A percentile compares a stretch with the other conserved stretches of the same genome.
These are phyloP conservation scores for Nerophis lumbriciformis DNA, from an alignment of 2,113 vertebrate genomes.

Conservation along the genomic window DNA sequence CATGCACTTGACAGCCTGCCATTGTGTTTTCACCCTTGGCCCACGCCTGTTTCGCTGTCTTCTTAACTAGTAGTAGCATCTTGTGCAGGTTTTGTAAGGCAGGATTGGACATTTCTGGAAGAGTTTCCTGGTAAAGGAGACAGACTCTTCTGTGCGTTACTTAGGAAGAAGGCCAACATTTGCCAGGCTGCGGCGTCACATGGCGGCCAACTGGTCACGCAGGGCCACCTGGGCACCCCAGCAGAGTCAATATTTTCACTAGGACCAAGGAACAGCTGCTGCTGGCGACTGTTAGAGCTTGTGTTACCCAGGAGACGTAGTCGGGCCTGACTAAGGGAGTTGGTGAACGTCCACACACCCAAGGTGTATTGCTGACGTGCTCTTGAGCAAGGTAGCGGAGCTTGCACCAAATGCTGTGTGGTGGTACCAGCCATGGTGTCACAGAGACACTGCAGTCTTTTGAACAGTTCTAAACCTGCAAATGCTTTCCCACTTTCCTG, in stretches of 20 bases:
- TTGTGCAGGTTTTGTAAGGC: no score
- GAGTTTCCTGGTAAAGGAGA: neutral
- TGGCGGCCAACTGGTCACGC: slow-evolving; percentile 37
- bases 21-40: no score
- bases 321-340: neutral
- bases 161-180: neutral
- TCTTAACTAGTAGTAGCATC: no score
- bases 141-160: neutral
- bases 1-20: no score
- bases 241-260: slow-evolving; percentile 21
- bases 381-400: neutral
- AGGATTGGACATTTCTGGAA: no score
- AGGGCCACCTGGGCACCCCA: slow-evolving; percentile 12
- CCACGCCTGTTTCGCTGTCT: no score
- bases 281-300: neutral
- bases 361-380: neutral
- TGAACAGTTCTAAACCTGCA: no score
- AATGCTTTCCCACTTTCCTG: no score
- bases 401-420: neutral
- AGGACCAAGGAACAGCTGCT: slow-evolving; percentile 20
- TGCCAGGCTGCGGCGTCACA: slow-evolving; percentile 16
- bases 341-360: neutral
- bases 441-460: no score
- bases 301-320: neutral
- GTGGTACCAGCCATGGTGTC: no score